Evolutionary conservation across 2,888 invertebrate species (phyloP).

Genomic region (Ormyrus labotus): DNA sequence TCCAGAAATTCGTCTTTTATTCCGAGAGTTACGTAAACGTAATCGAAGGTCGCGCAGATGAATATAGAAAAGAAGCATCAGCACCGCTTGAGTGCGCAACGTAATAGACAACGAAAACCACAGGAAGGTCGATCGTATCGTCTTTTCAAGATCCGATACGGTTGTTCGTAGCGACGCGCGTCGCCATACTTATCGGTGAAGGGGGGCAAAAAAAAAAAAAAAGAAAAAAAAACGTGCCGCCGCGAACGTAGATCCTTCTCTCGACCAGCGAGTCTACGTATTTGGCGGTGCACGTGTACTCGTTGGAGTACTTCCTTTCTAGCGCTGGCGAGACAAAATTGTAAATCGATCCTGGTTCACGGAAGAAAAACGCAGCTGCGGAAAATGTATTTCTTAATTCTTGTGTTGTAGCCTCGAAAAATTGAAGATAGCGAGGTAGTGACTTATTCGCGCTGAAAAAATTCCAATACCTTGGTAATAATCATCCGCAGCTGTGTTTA

Average conservation of each 20-base stretch:
- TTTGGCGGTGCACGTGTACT: no score
- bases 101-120: background rate
- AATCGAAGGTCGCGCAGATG: constrained; percentile 18
- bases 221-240: constrained; percentile 5
- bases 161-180: background rate
- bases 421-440: no score
- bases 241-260: constrained; percentile 27
- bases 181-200: no score
- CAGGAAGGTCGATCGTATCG: constrained; percentile 15
- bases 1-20: constrained; percentile 18
- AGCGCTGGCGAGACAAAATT: no score
- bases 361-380: no score
- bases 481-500: no score
- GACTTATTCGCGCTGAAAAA: no score
- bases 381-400: no score
- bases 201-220: background rate
- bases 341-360: no score
- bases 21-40: constrained; percentile 8
- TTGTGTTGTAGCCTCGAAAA: no score
- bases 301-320: no score
- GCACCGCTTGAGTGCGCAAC: background rate
- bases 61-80: background rate
- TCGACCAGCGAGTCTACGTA: background rate
- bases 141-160: background rate
- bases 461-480: no score